A percentile compares a stretch with the other conserved stretches of the same genome.
These are phyloP conservation scores for Catocala nupta DNA, from an alignment of 2,888 invertebrate genomes.

Conservation along the genomic window DNA sequence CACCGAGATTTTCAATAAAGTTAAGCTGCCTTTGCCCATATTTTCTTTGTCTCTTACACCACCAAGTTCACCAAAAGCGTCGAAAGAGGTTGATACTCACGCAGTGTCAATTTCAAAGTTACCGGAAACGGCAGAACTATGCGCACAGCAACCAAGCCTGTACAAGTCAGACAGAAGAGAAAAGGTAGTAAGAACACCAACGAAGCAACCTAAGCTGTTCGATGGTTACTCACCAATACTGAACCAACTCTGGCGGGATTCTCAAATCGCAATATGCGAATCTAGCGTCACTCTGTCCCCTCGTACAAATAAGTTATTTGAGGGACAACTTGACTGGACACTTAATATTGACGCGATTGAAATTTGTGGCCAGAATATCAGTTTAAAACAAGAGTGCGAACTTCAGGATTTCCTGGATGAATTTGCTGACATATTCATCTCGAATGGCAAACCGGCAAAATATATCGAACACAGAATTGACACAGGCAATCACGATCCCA, in stretches of 20 bases:
- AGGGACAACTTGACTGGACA: no score
- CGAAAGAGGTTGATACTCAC: no score
- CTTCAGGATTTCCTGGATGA: no score
- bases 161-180: neutral
- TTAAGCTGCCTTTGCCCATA: no score
- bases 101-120: no score
- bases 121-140: no score
- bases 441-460: slow-evolving; percentile 3
- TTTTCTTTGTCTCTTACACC: no score
- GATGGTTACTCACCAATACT: slow-evolving; percentile 15
- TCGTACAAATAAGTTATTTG: slow-evolving; percentile 1
- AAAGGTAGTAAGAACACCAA: neutral
- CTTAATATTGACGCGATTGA: no score
- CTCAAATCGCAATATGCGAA: neutral
- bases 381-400: no score
- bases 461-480: slow-evolving; percentile 25
- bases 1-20: no score
- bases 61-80: no score
- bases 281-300: slow-evolving; percentile 4
- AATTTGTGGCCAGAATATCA: no score
- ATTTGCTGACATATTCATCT: slow-evolving; percentile 17
- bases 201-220: slow-evolving; percentile 11
- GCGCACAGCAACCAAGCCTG: neutral
- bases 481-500: slow-evolving; percentile 21
- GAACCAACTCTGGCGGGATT: slow-evolving; percentile 11